These are phyloP conservation scores for Myioborus melanocephalus DNA, from an alignment of 2,797 vertebrate species.

Conservation along the genomic window DNA sequence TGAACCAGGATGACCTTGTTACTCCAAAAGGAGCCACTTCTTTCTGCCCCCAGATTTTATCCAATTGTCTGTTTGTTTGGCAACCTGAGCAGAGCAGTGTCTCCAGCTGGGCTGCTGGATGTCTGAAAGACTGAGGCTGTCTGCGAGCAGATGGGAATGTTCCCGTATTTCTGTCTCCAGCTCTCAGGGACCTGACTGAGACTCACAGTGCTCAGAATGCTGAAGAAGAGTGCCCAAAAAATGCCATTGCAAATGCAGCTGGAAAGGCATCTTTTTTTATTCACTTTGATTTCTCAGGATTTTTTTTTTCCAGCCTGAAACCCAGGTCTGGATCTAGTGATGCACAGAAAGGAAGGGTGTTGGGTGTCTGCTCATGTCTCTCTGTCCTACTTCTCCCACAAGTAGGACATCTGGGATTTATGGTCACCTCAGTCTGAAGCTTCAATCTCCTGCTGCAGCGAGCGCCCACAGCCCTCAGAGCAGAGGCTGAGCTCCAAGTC, in stretches of 20 bases:
- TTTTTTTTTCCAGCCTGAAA: not conserved
- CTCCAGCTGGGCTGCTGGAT: slow-evolving; percentile 39
- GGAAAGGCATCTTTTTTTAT: not conserved
- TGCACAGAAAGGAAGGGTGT: not conserved
- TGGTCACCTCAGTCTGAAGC: not conserved
- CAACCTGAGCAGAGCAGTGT: slow-evolving; percentile 19
- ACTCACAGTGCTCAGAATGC: not conserved
- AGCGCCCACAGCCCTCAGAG: not conserved
- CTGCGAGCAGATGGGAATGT: slow-evolving; percentile 30
- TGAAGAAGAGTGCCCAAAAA: slow-evolving; percentile 12
- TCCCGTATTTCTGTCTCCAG: slow-evolving; percentile 1
- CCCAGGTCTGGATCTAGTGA: not conserved
- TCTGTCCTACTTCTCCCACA: slow-evolving; percentile 1
- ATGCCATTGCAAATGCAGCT: slow-evolving; percentile 22
- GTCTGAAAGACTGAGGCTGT: slow-evolving; percentile 26
- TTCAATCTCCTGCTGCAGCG: not conserved
- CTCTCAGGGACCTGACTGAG: not conserved
- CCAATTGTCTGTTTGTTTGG: slow-evolving; percentile 34
- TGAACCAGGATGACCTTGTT: not conserved
- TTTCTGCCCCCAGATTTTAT: slow-evolving; percentile 1
- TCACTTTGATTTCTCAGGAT: not conserved
- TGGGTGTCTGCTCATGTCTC: not conserved
- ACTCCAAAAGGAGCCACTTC: not conserved
- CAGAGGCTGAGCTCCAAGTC: not conserved
- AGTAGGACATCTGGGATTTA: slow-evolving; percentile 15